phyloP scores from a whole-genome alignment of 2,888 invertebrate species.

The Pterobdella sp. region DNA sequence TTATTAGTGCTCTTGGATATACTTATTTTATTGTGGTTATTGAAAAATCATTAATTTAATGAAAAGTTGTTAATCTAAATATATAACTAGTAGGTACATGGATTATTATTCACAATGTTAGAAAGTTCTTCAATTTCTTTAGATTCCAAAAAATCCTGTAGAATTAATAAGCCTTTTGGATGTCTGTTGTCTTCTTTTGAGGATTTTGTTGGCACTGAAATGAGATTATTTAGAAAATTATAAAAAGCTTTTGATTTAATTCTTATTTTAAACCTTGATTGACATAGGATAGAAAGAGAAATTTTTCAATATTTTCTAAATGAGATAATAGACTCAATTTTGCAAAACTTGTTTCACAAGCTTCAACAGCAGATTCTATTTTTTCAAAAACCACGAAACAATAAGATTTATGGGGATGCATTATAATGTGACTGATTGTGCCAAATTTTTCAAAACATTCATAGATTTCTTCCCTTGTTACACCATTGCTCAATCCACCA shows the following conservation, averaged over 20 bases:
- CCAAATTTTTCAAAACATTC: constrained; percentile 57
- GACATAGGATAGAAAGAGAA: constrained; percentile 8
- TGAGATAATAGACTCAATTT: constrained; percentile 20
- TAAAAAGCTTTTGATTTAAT: too few relatives aligned
- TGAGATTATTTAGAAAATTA: not conserved
- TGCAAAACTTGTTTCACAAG: constrained; percentile 23
- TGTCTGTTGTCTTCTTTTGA: not conserved
- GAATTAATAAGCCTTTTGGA: not conserved
- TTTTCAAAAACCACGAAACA: constrained; percentile 59
- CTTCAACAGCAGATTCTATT: constrained; percentile 52
- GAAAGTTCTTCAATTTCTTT: not conserved
- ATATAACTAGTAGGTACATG: not conserved
- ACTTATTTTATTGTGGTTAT: too few relatives aligned
- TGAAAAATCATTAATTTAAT: too few relatives aligned
- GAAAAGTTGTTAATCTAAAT: too few relatives aligned
- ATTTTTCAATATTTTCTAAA: constrained; percentile 3
- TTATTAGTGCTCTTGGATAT: too few relatives aligned
- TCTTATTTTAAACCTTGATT: not conserved
- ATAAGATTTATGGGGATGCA: constrained; percentile 72
- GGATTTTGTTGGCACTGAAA: not conserved
- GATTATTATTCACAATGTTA: not conserved
- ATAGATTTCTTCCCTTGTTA: constrained; percentile 61
- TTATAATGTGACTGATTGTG: constrained; percentile 58
- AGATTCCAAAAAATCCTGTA: not conserved
- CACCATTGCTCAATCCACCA: constrained; percentile 73